A percentile compares a stretch with the other conserved stretches of the same genome.
phyloP scores from a whole-genome alignment of 2,888 invertebrate genomes.

The Meiosimyza platycephala region DNA sequence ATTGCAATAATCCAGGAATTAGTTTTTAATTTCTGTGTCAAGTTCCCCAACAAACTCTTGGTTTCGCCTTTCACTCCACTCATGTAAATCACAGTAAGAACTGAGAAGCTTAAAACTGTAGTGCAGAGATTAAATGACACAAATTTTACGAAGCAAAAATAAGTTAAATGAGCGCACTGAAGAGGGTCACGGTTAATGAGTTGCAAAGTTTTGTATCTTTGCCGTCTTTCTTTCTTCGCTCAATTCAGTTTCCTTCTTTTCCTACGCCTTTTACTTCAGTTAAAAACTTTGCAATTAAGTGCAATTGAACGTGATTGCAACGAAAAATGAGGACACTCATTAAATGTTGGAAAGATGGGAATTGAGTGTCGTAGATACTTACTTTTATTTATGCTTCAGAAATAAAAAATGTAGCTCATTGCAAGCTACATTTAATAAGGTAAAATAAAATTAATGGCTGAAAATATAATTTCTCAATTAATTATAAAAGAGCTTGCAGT shows the following conservation, averaged over 20 bases:
- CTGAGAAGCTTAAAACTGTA: neutral
- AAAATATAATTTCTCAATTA: no score
- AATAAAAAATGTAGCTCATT: no score
- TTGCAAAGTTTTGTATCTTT: conserved; percentile 12
- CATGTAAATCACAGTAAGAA: neutral
- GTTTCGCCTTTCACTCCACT: neutral
- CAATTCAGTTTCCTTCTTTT: neutral
- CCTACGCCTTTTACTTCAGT: neutral
- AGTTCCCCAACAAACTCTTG: no score
- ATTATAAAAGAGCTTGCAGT: no score
- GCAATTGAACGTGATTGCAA: conserved; percentile 23
- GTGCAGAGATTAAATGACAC: conserved; percentile 9
- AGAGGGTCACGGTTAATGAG: conserved; percentile 30
- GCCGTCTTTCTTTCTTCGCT: conserved; percentile 3
- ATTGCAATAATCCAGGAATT: no score
- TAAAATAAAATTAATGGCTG: no score
- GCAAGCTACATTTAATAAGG: no score
- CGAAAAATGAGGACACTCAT: neutral
- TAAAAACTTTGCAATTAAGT: conserved; percentile 19
- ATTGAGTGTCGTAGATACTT: neutral
- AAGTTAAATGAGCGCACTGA: conserved; percentile 10
- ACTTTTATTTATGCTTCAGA: neutral
- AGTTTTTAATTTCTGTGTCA: no score
- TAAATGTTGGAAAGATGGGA: neutral
- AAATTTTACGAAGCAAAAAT: conserved; percentile 6